Evolutionary conservation across 2,113 vertebrate species (phyloP).

Genomic region (Leucopsar rothschildi): DNA sequence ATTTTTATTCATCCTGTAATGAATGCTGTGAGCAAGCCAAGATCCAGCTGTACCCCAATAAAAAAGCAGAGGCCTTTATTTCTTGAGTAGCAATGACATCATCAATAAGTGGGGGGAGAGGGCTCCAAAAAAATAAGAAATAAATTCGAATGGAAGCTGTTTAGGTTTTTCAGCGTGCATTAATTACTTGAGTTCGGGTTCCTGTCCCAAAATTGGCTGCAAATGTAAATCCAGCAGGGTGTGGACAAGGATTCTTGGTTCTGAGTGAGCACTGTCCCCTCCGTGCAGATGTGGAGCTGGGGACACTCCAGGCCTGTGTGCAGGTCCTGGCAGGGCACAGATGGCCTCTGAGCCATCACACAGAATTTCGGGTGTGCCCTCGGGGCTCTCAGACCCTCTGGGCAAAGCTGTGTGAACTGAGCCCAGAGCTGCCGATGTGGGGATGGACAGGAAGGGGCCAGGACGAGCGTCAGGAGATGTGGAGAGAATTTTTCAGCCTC

Average conservation of each 20-base stretch:
- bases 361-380: background rate
- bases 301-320: background rate
- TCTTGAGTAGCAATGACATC: background rate
- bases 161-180: background rate
- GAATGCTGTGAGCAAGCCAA: background rate
- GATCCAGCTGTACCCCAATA: background rate
- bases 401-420: background rate
- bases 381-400: background rate
- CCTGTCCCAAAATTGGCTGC: background rate
- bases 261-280: no score
- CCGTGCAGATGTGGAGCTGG: background rate
- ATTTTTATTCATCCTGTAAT: background rate
- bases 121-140: background rate
- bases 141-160: background rate
- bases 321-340: background rate
- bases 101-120: background rate
- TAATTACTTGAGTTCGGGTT: background rate
- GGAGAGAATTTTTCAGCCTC: background rate
- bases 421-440: background rate
- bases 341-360: rapidly evolving
- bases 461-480: background rate
- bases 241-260: background rate
- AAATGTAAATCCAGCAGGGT: background rate
- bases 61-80: background rate
- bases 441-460: background rate